phyloP scores from a whole-genome alignment of 2,113 vertebrate genomes.

The Mungos mungo region DNA sequence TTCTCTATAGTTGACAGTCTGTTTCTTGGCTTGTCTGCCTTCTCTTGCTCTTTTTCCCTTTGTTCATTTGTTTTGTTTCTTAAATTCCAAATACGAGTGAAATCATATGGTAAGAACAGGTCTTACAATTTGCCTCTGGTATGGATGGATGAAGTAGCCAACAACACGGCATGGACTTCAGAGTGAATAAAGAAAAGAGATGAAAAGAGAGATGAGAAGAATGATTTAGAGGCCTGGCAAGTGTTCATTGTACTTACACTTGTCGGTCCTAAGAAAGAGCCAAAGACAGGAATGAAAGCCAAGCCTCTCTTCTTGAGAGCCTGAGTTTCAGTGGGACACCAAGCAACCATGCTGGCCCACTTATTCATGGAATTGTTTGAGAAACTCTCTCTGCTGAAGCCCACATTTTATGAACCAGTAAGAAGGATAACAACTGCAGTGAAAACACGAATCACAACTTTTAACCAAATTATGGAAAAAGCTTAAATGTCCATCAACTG shows the following conservation, averaged over 20 bases:
- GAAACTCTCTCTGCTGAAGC: not conserved
- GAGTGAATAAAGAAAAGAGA: not conserved
- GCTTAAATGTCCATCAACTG: no score
- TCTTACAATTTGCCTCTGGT: not conserved
- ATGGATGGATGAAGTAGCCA: not conserved
- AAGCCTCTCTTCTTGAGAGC: not conserved
- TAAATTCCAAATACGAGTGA: not conserved
- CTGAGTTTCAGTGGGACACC: not conserved
- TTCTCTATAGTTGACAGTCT: not conserved
- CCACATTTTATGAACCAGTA: not conserved
- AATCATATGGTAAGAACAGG: not conserved
- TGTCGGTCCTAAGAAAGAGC: not conserved
- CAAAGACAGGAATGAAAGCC: not conserved
- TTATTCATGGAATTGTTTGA: not conserved
- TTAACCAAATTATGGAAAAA: not conserved
- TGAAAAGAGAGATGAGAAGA: not conserved
- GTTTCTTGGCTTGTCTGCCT: not conserved
- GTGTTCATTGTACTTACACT: not conserved
- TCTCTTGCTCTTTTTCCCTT: not conserved
- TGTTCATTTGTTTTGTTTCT: not conserved
- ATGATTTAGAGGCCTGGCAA: not conserved
- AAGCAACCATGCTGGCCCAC: not conserved
- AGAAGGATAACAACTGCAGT: not conserved
- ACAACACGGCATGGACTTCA: not conserved
- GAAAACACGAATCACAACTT: not conserved